Evolutionary conservation across 1,140 invertebrate genomes (phyloP), one percentile per base, ranked within the genome.

Genomic region (Pissodes strobi): DNA sequence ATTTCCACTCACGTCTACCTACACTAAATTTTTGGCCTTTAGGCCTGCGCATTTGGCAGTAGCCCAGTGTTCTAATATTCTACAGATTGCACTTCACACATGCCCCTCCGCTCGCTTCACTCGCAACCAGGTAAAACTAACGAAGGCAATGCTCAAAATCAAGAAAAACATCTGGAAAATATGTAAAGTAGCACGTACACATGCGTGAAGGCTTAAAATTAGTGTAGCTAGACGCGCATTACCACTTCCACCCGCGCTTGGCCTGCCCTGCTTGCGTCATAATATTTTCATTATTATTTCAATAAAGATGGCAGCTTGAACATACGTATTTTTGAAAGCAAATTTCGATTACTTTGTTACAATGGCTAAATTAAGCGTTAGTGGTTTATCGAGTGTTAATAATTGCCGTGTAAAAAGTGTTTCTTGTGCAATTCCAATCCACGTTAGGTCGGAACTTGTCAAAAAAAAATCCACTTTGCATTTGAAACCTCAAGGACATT

Each of bases 251-350:
- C 1, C 10, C 30, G 1, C 10, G 10, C 1, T 12, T 12, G 27
- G 6, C n/a, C 27, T 12, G 6, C 27, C 6, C n/a, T 34, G 27
- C n/a, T 34, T 12, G n/a, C n/a, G 6, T 43, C 6, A 43, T 43
- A n/a, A n/a, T n/a, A n/a, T n/a, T 49, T 49, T 51, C 21, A 15
- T 22, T 9, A 2, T 56, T 41, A 64, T 38, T 64, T 34, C n/a
- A 13, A 3, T 30, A 38, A 66, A 66, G 58, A 66, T 66, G 64
- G 64, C 64, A 53, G 64, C 49, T 2, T 66, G 23, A 43, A 45
- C 43, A 39, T 55, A 19, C 13, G 56, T 60, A 34, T 57, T 57
- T 57, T 57, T 3, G 23, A 51, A 30, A 19, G 12, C 19, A n/a
- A 17, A 18, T 57, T 57, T 19, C 9, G 19, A 57, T 9, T 55